phyloP scores from a whole-genome alignment of 2,888 invertebrate species.

The Drosophila gaucha region DNA sequence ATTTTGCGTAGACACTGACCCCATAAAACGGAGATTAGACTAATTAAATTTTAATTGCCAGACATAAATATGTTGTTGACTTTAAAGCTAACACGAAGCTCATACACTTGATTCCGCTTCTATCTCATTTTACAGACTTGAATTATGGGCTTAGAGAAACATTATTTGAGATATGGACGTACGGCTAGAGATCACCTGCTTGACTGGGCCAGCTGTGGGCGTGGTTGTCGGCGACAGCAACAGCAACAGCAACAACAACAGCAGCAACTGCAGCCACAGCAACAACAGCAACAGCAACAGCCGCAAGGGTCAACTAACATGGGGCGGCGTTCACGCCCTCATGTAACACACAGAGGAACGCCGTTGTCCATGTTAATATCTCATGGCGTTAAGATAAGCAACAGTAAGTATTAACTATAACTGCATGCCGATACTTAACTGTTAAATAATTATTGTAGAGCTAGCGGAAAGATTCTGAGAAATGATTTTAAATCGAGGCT shows the following conservation, averaged over 20 bases:
- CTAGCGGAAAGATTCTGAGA: neutral
- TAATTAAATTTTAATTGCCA: slow-evolving; percentile 52
- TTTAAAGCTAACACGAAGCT: slow-evolving; percentile 24
- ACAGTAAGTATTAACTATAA: slow-evolving; percentile 87
- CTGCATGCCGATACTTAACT: neutral
- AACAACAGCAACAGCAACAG: slow-evolving; percentile 46
- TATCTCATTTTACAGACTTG: slow-evolving; percentile 67
- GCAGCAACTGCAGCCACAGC: slow-evolving; percentile 39
- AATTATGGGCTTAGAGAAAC: slow-evolving; percentile 90
- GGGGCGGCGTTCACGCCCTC: slow-evolving; percentile 62
- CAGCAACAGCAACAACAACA: slow-evolving; percentile 46
- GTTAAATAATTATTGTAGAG: neutral
- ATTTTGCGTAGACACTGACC: slow-evolving; percentile 38
- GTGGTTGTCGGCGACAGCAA: slow-evolving; percentile 54
- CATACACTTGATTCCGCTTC: slow-evolving; percentile 27
- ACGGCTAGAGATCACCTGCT: slow-evolving; percentile 90
- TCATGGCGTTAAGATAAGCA: slow-evolving; percentile 90
- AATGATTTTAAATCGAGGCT: neutral
- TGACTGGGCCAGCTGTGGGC: slow-evolving; percentile 85
- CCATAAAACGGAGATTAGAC: slow-evolving; percentile 44
- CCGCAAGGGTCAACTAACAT: slow-evolving; percentile 51
- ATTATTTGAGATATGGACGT: slow-evolving; percentile 91
- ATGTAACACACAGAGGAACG: slow-evolving; percentile 85
- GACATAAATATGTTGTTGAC: slow-evolving; percentile 51
- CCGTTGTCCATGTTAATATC: slow-evolving; percentile 93